Base-by-base conservation (phyloP, 2,113 vertebrate species). In the Datnioides undecimradiatus region DNA sequence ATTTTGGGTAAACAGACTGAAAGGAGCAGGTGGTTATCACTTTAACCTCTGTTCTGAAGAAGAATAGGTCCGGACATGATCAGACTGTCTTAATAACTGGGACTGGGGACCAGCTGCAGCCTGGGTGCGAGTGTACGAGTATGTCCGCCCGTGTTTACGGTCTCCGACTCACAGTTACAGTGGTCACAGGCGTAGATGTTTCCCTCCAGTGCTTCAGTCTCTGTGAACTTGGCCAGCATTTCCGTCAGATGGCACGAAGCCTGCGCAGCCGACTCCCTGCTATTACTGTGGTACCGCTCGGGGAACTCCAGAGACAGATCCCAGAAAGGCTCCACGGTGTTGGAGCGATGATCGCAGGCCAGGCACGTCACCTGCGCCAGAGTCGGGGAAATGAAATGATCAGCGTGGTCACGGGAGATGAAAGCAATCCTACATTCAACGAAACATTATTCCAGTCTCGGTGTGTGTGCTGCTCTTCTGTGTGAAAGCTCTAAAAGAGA, bases 141-240 rank as follows among this genome's bases (percentile, higher is more conserved):
- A n/a, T n/a, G n/a, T n/a, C n/a, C n/a, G n/a, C n/a, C n/a, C n/a
- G n/a, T 29, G 31, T 45, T 25, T 2, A 14, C 11, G 17, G 43
- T 0, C 1, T 14, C 51, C 3, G 21, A 95, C 98, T 98, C 93
- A 99, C 98, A 94, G 95, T 99, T 99, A 92, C 98, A 99, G 54
- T 96, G 96, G 93, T 99, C 97, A 27, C 98, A 99, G 7, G 97
- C 97, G 9, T 99, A 99, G 91, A 99, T 98, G 93, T 96, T 96
- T 46, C 98, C 98, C 91, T 99, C 98, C 93, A 99, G 95, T 4
- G 97, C 97, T 87, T 99, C 98, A 0, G 97, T 98, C 94, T 99
- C 98, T 0, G 98, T 99, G 94, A 99, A 99, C 92, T 99, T 99
- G 93, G 97, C 97, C 88, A 99, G 71, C 98, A 99, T 99, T 85